Conservation (phyloP, 2,113 vertebrate genomes). For the Hyla sarda region DNA sequence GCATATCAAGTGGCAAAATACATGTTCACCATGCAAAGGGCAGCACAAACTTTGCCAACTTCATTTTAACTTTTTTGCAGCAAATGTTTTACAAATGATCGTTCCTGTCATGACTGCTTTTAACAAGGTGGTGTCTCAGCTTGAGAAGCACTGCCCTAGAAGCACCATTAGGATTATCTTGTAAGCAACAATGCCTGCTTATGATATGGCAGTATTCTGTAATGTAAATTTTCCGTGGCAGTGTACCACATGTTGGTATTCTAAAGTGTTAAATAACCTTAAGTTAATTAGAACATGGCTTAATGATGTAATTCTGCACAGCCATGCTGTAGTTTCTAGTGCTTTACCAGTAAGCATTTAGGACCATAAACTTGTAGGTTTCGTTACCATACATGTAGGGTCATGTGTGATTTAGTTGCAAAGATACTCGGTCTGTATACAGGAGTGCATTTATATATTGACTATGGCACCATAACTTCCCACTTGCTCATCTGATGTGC, state of each 20-base stretch:
- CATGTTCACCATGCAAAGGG: no score
- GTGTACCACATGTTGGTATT: not conserved
- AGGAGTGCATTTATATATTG: not conserved
- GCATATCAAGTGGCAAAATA: no score
- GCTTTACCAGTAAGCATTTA: not conserved
- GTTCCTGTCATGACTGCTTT: not conserved
- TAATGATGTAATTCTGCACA: not conserved
- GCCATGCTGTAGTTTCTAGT: slow-evolving; percentile 4
- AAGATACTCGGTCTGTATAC: not conserved
- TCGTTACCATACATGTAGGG: not conserved
- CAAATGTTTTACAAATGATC: no score
- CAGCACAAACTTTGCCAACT: no score
- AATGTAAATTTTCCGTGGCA: not conserved
- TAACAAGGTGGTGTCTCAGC: not conserved
- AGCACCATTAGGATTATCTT: not conserved
- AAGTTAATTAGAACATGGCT: no score
- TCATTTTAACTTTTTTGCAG: no score
- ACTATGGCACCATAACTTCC: not conserved
- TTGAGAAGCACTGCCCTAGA: slow-evolving; percentile 1
- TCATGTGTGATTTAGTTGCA: not conserved
- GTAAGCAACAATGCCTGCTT: not conserved
- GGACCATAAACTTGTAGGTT: slow-evolving; percentile 25
- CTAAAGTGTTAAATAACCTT: not conserved
- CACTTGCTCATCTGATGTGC: slow-evolving; percentile 63
- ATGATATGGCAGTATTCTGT: not conserved